Evolutionary conservation across 2,797 vertebrate genomes (phyloP).

Genomic region (Arctocebus calabarensis): DNA sequence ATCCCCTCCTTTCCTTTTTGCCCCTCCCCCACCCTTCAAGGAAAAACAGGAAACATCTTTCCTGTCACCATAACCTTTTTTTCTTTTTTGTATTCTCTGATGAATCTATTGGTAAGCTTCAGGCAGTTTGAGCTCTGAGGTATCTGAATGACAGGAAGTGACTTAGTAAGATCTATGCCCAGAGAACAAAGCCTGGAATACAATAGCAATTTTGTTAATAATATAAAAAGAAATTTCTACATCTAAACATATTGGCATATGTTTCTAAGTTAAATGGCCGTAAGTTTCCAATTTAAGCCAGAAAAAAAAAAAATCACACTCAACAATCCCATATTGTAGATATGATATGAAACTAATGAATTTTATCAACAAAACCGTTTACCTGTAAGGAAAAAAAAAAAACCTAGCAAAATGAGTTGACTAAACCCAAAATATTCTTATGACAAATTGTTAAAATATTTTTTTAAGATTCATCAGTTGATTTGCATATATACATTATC

Average conservation of each 20-base stretch:
- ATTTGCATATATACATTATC: constrained; percentile 74
- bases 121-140: constrained; percentile 72
- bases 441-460: neutral
- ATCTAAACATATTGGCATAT: constrained; percentile 82
- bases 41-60: constrained; percentile 46
- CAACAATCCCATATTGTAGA: constrained; percentile 61
- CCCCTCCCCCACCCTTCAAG: constrained; percentile 24
- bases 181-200: constrained; percentile 80
- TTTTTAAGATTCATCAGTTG: constrained; percentile 73
- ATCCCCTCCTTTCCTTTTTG: constrained; percentile 61
- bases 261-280: constrained; percentile 83
- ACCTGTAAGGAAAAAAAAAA: constrained; percentile 64
- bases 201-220: constrained; percentile 82
- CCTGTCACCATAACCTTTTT: constrained; percentile 21
- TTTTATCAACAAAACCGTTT: constrained; percentile 65
- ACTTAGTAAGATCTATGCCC: constrained; percentile 77
- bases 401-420: constrained; percentile 61
- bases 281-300: constrained; percentile 83
- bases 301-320: constrained; percentile 56
- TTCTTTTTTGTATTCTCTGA: constrained; percentile 34
- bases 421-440: constrained; percentile 44
- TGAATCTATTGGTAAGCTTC: constrained; percentile 37
- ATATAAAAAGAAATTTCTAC: constrained; percentile 77
- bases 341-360: constrained; percentile 50
- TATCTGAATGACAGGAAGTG: constrained; percentile 80